These are phyloP conservation scores for Tethya wilhelma DNA, from an alignment of 37 sponge, comb jelly and placozoan species.

Conservation along the genomic window DNA sequence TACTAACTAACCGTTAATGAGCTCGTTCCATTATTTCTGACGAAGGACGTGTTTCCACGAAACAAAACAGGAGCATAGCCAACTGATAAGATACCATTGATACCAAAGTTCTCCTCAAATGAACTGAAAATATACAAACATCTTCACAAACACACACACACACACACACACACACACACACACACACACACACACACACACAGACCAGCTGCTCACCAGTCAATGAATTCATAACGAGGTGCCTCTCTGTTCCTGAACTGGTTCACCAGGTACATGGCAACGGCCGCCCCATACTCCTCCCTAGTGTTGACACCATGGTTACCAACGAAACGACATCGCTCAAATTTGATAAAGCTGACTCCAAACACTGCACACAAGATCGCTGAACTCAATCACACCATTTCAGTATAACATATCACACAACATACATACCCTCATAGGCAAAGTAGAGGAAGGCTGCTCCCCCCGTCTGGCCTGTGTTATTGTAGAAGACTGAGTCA, in stretches of 20 bases:
- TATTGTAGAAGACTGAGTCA: slow-evolving; percentile 27
- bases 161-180: neutral
- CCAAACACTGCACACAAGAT: neutral
- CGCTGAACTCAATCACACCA: neutral
- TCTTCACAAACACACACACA: neutral
- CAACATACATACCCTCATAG: slow-evolving; percentile 15
- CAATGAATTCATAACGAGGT: slow-evolving; percentile 26
- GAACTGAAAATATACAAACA: neutral
- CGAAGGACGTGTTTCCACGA: slow-evolving; percentile 37
- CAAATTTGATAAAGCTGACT: slow-evolving; percentile 16
- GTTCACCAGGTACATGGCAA: slow-evolving; percentile 13
- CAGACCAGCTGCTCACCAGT: slow-evolving; percentile 27
- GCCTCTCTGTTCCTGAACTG: slow-evolving; percentile 5
- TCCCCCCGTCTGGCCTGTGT: slow-evolving; percentile 39
- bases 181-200: neutral
- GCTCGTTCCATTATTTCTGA: slow-evolving; percentile 25
- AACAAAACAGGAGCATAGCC: slow-evolving; percentile 45
- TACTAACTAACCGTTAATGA: slow-evolving; percentile 24
- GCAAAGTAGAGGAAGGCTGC: slow-evolving; percentile 28
- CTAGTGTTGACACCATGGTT: slow-evolving; percentile 18
- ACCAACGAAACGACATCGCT: slow-evolving; percentile 21
- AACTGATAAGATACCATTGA: slow-evolving; percentile 52
- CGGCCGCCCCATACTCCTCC: slow-evolving; percentile 40
- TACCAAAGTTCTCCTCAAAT: slow-evolving; percentile 41
- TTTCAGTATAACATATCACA: neutral